These are phyloP conservation scores for Benthosema pterotum DNA, from an alignment of 2,797 vertebrate species.

Conservation along the genomic window DNA sequence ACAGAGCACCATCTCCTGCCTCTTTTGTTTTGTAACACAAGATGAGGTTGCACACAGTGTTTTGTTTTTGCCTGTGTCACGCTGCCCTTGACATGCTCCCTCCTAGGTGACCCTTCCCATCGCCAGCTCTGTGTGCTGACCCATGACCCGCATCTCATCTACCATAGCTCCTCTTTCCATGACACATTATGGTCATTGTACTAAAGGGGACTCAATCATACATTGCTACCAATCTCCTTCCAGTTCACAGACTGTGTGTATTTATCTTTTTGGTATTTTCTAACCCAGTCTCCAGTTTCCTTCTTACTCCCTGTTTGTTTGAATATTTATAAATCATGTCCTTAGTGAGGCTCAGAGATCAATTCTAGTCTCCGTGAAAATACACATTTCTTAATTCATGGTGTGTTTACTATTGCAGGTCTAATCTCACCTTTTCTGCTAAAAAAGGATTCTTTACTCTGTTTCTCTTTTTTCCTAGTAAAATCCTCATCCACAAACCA, in stretches of 20 bases:
- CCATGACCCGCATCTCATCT: conserved; percentile 17
- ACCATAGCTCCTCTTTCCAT: background rate
- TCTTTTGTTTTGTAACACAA: conserved; percentile 1
- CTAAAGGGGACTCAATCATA: conserved; percentile 15
- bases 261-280: background rate
- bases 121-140: conserved; percentile 13
- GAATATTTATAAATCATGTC: background rate
- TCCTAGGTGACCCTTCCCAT: background rate
- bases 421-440: background rate
- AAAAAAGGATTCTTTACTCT: background rate
- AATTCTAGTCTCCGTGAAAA: background rate
- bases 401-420: background rate
- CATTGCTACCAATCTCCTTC: background rate
- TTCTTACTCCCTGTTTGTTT: background rate
- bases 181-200: conserved; percentile 7
- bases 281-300: background rate
- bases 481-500: too few species aligned
- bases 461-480: background rate
- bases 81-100: background rate
- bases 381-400: too few species aligned
- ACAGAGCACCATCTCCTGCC: background rate
- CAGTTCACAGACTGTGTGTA: background rate
- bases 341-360: background rate
- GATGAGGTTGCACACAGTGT: background rate
- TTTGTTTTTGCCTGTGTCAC: background rate